Conservation (phyloP, 2,113 vertebrate species). For the Pygoscelis antarcticus region DNA sequence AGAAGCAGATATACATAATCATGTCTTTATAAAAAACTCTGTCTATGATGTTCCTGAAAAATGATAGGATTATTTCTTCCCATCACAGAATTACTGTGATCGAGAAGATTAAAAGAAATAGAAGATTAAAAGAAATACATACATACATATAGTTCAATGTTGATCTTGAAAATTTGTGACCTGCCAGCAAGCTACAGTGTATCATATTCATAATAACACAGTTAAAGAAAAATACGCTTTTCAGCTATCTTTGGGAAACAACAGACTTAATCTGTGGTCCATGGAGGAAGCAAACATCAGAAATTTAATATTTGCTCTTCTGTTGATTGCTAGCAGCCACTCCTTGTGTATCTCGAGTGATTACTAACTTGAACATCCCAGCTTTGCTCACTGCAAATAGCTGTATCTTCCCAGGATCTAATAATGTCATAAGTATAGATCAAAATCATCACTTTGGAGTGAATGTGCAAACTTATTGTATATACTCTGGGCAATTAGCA, state of each 20-base stretch:
- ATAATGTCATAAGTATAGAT: not conserved
- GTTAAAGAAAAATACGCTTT: not conserved
- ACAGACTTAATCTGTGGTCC: not conserved
- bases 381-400: not conserved
- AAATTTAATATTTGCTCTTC: not conserved
- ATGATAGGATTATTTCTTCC: not conserved
- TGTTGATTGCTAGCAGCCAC: not conserved
- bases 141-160: not conserved
- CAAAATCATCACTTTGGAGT: not conserved
- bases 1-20: not conserved
- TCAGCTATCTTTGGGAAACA: not conserved
- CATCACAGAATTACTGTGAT: not conserved
- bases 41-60: conserved; percentile 1
- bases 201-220: not conserved
- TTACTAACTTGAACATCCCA: not conserved
- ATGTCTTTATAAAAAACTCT: not conserved
- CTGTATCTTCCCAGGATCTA: not conserved
- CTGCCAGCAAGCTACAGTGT: not conserved
- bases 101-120: conserved; percentile 43
- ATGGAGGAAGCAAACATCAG: not conserved
- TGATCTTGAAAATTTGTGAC: not conserved
- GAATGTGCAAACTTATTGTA: not conserved
- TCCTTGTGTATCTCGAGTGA: not conserved
- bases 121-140: conserved; percentile 22
- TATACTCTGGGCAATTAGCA: not conserved